These are phyloP conservation scores for Gila orcuttii DNA, from an alignment of 2,113 vertebrate genomes.

Conservation along the genomic window DNA sequence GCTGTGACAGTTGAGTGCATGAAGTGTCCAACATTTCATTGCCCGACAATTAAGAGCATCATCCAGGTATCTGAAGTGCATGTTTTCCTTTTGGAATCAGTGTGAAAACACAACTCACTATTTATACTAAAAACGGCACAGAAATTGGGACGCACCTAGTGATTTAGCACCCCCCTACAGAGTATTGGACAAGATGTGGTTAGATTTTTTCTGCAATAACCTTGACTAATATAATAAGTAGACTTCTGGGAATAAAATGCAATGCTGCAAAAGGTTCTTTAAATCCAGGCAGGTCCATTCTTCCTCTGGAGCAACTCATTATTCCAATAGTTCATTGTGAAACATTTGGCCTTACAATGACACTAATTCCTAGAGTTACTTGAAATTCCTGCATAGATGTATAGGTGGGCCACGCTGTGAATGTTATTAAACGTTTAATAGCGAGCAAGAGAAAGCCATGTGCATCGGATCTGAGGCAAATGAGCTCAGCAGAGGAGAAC, in stretches of 20 bases:
- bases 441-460: slow-evolving; percentile 39
- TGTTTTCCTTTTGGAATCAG: neutral
- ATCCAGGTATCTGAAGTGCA: neutral
- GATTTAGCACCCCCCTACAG: neutral
- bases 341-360: slow-evolving; percentile 18
- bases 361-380: slow-evolving; percentile 44
- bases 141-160: neutral
- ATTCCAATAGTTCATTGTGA: slow-evolving; percentile 10
- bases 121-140: neutral
- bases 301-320: slow-evolving; percentile 20
- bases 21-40: too few relatives aligned
- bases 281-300: neutral
- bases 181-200: neutral
- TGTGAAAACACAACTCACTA: neutral
- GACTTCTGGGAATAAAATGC: slow-evolving; percentile 4
- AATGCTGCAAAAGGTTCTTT: neutral
- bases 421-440: slow-evolving; percentile 51
- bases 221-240: slow-evolving; percentile 11
- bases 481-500: slow-evolving; percentile 30
- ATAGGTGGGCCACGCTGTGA: slow-evolving; percentile 39
- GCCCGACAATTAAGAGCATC: neutral
- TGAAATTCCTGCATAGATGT: slow-evolving; percentile 26
- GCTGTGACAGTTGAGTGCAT: too few relatives aligned
- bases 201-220: neutral
- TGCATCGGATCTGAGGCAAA: slow-evolving; percentile 44